These are phyloP conservation scores for Coracopsis vasa DNA, from an alignment of 2,113 vertebrate genomes.

Conservation along the genomic window DNA sequence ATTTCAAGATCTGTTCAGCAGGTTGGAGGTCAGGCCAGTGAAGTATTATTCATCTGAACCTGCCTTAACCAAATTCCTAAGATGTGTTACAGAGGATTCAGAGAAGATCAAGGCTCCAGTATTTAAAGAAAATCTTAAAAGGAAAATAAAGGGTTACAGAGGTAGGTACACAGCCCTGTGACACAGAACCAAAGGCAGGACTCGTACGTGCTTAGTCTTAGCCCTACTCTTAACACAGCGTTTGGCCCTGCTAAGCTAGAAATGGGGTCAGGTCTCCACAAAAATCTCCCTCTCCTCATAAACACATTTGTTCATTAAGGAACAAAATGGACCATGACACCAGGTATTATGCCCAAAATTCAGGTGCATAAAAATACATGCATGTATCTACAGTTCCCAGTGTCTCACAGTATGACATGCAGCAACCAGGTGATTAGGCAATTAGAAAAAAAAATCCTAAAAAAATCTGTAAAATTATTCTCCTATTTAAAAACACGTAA, in stretches of 20 bases:
- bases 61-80: neutral
- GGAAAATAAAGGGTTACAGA: neutral
- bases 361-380: neutral
- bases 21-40: neutral
- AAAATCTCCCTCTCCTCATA: neutral
- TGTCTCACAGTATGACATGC: fast-evolving
- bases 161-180: fast-evolving
- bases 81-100: too few species aligned
- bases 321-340: neutral
- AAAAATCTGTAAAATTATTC: neutral
- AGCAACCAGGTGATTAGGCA: neutral
- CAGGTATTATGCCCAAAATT: fast-evolving
- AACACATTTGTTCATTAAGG: neutral
- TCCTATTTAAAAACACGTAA: neutral
- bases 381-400: fast-evolving
- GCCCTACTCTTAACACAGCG: neutral
- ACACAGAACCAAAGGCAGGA: neutral
- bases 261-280: neutral
- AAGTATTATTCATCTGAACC: neutral
- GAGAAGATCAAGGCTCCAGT: neutral
- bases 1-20: neutral
- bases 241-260: neutral
- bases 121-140: neutral
- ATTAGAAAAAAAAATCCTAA: neutral
- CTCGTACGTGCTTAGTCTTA: fast-evolving